Percentiles rank a stretch among this genome's conserved stretches.
These are phyloP conservation scores for Pyxicephalus adspersus DNA, from an alignment of 2,113 vertebrate species.

Conservation along the genomic window DNA sequence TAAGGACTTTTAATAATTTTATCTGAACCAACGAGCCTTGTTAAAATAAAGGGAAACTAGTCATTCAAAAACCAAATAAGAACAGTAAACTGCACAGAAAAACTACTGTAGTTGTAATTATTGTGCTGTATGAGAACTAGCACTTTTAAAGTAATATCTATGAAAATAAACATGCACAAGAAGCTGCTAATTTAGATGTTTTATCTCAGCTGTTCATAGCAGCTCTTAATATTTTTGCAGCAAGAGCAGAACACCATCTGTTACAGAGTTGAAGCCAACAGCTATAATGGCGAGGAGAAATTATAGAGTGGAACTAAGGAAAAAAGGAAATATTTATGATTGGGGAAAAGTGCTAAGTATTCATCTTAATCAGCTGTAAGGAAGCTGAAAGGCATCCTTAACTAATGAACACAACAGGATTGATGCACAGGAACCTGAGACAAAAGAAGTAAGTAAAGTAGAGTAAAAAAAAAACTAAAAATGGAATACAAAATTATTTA, in stretches of 20 bases:
- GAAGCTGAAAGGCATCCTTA: conserved; percentile 32
- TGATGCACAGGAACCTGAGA: neutral
- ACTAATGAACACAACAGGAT: neutral
- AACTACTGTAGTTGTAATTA: neutral
- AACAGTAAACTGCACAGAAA: too few species aligned
- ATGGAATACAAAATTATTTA: neutral
- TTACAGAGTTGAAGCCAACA: conserved; percentile 1
- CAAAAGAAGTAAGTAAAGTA: neutral
- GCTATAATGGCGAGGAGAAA: neutral
- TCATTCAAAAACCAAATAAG: too few species aligned
- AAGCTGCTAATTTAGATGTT: neutral
- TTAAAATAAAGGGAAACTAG: too few species aligned
- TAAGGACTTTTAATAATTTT: too few species aligned
- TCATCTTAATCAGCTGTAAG: conserved; percentile 43
- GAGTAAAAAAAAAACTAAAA: neutral
- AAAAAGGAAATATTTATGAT: conserved; percentile 38
- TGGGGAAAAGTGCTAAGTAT: conserved; percentile 33
- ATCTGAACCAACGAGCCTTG: too few species aligned
- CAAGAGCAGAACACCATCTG: conserved; percentile 42
- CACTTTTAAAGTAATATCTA: neutral
- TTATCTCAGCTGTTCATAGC: conserved; percentile 24
- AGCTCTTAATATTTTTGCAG: conserved; percentile 41
- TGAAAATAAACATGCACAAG: conserved; percentile 16
- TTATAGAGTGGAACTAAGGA: conserved; percentile 8
- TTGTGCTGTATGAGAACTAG: neutral